Conservation (phyloP, 2,797 vertebrate genomes). For the Ptychadena robeensis region DNA sequence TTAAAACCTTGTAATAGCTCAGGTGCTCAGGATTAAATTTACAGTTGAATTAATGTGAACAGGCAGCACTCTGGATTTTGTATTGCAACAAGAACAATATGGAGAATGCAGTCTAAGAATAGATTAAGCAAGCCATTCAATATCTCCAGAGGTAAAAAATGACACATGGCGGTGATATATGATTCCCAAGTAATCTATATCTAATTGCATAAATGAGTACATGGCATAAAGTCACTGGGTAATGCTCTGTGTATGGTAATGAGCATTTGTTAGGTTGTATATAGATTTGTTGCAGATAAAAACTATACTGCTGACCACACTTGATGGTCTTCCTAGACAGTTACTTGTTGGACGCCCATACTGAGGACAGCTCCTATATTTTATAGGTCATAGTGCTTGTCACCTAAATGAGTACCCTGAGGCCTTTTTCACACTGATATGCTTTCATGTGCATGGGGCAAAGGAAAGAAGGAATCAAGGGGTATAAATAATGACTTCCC, state of each 20-base stretch:
- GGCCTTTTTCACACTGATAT: too few relatives aligned
- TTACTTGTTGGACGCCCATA: not conserved
- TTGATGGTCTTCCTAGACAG: not conserved
- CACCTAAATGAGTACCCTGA: too few relatives aligned
- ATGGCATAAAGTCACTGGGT: not conserved
- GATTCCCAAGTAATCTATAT: not conserved
- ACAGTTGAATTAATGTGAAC: not conserved
- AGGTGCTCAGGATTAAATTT: slow-evolving; percentile 9
- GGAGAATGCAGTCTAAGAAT: not conserved
- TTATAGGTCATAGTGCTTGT: not conserved
- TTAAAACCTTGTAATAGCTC: slow-evolving; percentile 37
- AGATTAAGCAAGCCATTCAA: not conserved
- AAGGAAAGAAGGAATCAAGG: too few relatives aligned
- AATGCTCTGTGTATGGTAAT: not conserved
- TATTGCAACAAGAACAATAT: not conserved
- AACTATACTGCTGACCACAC: not conserved
- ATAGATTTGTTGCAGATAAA: not conserved
- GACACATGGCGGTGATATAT: not conserved
- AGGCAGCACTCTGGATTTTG: not conserved
- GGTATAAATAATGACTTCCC: too few relatives aligned
- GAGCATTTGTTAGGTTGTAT: not conserved
- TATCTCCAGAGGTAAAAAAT: not conserved
- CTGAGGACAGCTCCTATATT: not conserved
- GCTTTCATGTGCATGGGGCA: too few relatives aligned
- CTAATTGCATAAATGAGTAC: not conserved